Evolutionary conservation across 2,797 vertebrate species (phyloP).

Genomic region (Poecilia gillii): DNA sequence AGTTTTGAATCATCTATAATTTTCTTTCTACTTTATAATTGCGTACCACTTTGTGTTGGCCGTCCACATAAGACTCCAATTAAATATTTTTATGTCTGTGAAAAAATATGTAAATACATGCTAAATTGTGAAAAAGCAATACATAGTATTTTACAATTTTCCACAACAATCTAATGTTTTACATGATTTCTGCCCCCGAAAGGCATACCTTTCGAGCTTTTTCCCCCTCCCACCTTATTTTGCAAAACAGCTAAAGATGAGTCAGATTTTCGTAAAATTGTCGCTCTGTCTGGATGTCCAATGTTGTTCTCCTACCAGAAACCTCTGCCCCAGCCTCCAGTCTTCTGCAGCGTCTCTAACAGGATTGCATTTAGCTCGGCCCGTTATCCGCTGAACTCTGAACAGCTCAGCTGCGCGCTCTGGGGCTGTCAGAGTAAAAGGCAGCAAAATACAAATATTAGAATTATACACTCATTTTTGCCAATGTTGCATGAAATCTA

Average conservation of each 20-base stretch:
- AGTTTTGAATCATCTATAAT: too few relatives aligned
- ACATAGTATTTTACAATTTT: background rate
- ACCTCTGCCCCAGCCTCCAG: background rate
- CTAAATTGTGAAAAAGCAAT: background rate
- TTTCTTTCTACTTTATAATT: too few relatives aligned
- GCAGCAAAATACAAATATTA: background rate
- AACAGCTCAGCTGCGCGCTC: background rate
- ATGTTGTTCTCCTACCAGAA: background rate
- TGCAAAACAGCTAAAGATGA: background rate
- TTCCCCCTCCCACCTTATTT: background rate
- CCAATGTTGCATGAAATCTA: background rate
- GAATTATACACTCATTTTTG: background rate
- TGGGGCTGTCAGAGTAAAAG: background rate
- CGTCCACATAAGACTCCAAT: too few relatives aligned
- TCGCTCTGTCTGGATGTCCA: background rate
- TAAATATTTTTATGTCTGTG: too few relatives aligned
- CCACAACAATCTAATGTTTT: background rate
- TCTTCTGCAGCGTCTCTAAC: background rate
- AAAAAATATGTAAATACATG: background rate
- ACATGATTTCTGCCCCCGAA: background rate
- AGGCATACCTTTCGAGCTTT: background rate
- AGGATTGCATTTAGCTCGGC: background rate
- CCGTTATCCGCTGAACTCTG: background rate
- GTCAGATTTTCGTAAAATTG: background rate
- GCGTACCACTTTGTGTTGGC: too few relatives aligned